Percentiles rank a stretch among this genome's conserved stretches.
Evolutionary conservation across 2,888 invertebrate species (phyloP).

Genomic region (Cryptocephalus primarius): DNA sequence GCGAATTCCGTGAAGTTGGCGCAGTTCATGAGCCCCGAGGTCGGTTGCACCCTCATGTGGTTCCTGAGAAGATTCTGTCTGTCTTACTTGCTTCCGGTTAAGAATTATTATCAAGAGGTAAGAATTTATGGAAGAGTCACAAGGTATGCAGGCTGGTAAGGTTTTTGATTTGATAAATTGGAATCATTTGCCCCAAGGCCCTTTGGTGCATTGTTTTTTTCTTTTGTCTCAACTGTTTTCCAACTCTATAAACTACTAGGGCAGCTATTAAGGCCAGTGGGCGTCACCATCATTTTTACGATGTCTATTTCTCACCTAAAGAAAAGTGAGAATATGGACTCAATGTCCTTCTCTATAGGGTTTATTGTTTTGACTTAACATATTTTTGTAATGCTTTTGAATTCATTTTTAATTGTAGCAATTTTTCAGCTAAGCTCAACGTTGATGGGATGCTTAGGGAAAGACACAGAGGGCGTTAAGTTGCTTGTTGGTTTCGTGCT

Average conservation of each 20-base stretch:
- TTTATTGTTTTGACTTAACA: too few relatives aligned
- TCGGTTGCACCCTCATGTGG: conserved; percentile 68
- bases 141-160: neutral
- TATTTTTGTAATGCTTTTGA: conserved; percentile 2
- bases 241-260: too few relatives aligned
- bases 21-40: conserved; percentile 65
- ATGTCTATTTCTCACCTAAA: too few relatives aligned
- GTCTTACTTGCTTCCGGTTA: conserved; percentile 57
- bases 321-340: too few relatives aligned
- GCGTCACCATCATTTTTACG: too few relatives aligned
- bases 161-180: too few relatives aligned
- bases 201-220: neutral
- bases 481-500: conserved; percentile 55
- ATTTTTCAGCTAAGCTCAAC: conserved; percentile 46
- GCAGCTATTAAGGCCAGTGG: too few relatives aligned
- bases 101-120: conserved; percentile 47
- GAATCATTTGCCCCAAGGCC: neutral
- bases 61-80: conserved; percentile 67
- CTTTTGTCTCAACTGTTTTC: neutral
- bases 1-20: conserved; percentile 56
- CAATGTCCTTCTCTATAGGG: too few relatives aligned
- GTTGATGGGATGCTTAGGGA: conserved; percentile 51
- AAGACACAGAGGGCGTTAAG: conserved; percentile 51
- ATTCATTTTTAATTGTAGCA: neutral
- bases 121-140: conserved; percentile 5